Conservation (phyloP, 2,888 invertebrate species). For the Agrotis exclamationis region DNA sequence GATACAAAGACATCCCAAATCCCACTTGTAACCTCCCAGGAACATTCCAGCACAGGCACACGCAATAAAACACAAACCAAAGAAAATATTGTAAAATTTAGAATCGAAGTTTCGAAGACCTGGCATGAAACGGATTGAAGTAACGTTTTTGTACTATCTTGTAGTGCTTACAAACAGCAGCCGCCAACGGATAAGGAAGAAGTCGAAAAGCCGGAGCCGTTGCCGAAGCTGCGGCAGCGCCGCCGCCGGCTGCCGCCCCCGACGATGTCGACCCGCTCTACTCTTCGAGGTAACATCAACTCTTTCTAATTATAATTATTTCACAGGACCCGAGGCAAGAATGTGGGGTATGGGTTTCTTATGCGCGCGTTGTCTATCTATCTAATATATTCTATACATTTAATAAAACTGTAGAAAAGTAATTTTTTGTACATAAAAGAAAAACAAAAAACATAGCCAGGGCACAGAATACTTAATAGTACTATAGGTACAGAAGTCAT, state of each 20-base stretch:
- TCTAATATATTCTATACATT: no score
- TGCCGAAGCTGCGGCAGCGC: slow-evolving; percentile 8
- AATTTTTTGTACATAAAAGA: no score
- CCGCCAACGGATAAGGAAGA: background rate
- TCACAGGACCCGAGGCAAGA: background rate
- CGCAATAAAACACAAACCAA: no score
- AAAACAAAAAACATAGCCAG: no score
- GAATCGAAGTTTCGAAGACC: slow-evolving; percentile 10
- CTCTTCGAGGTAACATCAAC: slow-evolving; percentile 9
- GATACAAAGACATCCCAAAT: background rate
- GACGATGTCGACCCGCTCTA: slow-evolving; percentile 13
- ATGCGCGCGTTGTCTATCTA: no score
- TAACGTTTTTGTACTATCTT: background rate
- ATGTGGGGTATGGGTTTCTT: no score
- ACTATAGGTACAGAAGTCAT: no score
- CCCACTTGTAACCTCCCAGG: background rate
- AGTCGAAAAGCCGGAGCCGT: slow-evolving; percentile 7
- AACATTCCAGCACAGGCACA: no score
- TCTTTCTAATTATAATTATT: background rate
- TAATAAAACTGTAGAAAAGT: no score
- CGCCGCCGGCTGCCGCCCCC: background rate
- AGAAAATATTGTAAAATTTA: background rate
- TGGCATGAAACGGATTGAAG: slow-evolving; percentile 28
- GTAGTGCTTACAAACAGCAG: slow-evolving; percentile 2
- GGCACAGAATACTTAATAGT: no score